Evolutionary conservation across 2,888 invertebrate genomes (phyloP).

Genomic region (Osmoderma eremita): DNA sequence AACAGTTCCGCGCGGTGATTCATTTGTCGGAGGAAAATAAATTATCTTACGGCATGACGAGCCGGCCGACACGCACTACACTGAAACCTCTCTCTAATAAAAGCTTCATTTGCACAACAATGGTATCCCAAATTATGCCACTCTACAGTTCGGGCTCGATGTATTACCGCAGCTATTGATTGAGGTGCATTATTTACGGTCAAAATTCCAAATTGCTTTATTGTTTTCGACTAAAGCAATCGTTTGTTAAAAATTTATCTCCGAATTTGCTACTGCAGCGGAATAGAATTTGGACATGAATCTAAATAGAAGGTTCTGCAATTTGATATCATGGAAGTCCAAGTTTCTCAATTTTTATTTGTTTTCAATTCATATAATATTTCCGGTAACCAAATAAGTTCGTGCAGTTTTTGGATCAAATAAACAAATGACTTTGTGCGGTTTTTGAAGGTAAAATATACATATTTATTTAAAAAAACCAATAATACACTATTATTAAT

Average conservation of each 20-base stretch:
- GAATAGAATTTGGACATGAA: neutral
- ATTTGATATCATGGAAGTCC: too few species aligned
- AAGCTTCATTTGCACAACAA: constrained; percentile 62
- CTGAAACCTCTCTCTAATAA: constrained; percentile 32
- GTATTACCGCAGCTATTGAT: constrained; percentile 40
- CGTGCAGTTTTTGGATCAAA: too few species aligned
- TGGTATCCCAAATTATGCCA: constrained; percentile 61
- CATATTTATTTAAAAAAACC: too few species aligned
- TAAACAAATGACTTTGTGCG: too few species aligned
- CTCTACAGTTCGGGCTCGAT: constrained; percentile 50
- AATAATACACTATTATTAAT: too few species aligned
- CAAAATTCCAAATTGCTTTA: constrained; percentile 19
- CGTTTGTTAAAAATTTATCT: constrained; percentile 32
- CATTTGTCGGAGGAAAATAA: constrained; percentile 43
- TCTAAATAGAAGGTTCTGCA: too few species aligned
- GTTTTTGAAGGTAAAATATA: too few species aligned
- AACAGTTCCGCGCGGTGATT: constrained; percentile 30
- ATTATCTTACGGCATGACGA: constrained; percentile 47
- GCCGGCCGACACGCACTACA: constrained; percentile 32
- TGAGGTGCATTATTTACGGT: constrained; percentile 40
- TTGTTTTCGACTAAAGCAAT: constrained; percentile 27
- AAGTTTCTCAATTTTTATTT: too few species aligned
- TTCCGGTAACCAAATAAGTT: too few species aligned
- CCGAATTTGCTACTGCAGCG: constrained; percentile 15
- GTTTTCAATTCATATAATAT: too few species aligned